Evolutionary conservation across 1,140 invertebrate species (phyloP), one percentile per base, ranked within the genome.

Genomic region (Drosophila tropicalis): DNA sequence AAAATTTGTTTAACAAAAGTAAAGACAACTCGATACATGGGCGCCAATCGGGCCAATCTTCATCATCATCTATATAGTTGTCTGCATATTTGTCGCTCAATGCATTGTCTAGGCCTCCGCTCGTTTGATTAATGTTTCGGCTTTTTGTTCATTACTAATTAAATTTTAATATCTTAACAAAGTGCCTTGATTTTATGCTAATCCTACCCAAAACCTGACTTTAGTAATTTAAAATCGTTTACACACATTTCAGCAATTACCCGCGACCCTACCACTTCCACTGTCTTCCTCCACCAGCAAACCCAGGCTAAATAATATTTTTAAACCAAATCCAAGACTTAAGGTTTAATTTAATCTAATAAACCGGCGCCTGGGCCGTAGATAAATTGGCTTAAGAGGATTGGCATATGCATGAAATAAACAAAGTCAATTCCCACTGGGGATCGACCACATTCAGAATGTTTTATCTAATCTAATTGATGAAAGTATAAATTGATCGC

Each of bases 1-100:
- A 64, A 83, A 77, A 89, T 86, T 89, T 86, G 84, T 80, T 84
- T 86, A 76, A 87, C 82, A 86, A 86, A 51, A 51, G 44, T 19
- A 1, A 51, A 51, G 17, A 9, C 44, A 51, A 10, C 17, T 51
- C 3, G 19, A 51, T 22, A 22, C 44, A 15, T 51, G 22, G 44
- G 44, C 44, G 44, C 44, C 44, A 51, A 51, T 51, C 44, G 17
- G 36, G 10, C 10, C 44, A 5, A 22, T 51, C 44, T 22, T 51
- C 44, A 51, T 51, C 17, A n/a, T 51, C 17, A 51, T 51, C 17
- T n/a, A 61, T 40, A 12, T 19, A 41, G 36, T 72, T 68, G 56
- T 55, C 51, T 75, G 68, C 51, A 75, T 60, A 75, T 63, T 75
- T 76, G 58, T 69, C 54, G 73, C 60, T 65, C 47, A 47, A 17